Percentiles rank a stretch among this genome's conserved stretches.
Evolutionary conservation across 2,888 invertebrate genomes (phyloP).

Genomic region (Sinhomidia bicolor): DNA sequence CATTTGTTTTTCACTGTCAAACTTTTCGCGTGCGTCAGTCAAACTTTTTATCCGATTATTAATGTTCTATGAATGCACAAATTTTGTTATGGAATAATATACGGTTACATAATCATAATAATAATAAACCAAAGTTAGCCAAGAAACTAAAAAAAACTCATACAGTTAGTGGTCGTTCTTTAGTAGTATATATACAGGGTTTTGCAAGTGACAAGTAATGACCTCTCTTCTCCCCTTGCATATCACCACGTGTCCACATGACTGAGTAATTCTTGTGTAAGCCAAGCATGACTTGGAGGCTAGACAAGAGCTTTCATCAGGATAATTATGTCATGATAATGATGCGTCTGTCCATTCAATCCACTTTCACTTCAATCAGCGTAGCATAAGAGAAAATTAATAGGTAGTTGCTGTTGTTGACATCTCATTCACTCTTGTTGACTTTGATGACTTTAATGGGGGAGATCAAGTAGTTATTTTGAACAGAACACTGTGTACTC

Average conservation of each 20-base stretch:
- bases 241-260: constrained; percentile 29
- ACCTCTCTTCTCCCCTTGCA: background rate
- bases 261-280: constrained; percentile 9
- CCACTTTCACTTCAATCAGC: background rate
- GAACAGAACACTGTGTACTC: background rate
- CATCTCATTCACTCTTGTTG: constrained; percentile 17
- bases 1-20: background rate
- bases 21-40: background rate
- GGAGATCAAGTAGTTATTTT: constrained; percentile 31
- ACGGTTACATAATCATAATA: background rate
- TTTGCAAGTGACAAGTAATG: background rate
- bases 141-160: background rate
- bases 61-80: background rate
- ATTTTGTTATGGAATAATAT: background rate
- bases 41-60: background rate
- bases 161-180: background rate
- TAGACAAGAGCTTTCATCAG: constrained; percentile 20
- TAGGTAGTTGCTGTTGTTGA: constrained; percentile 55
- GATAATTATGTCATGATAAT: constrained; percentile 43
- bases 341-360: constrained; percentile 35
- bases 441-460: constrained; percentile 25
- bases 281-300: background rate
- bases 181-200: background rate
- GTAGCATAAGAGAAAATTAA: constrained; percentile 49
- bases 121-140: background rate